Base-by-base conservation (phyloP, 1,140 invertebrate species). In the Aphelenchoides avenae region DNA sequence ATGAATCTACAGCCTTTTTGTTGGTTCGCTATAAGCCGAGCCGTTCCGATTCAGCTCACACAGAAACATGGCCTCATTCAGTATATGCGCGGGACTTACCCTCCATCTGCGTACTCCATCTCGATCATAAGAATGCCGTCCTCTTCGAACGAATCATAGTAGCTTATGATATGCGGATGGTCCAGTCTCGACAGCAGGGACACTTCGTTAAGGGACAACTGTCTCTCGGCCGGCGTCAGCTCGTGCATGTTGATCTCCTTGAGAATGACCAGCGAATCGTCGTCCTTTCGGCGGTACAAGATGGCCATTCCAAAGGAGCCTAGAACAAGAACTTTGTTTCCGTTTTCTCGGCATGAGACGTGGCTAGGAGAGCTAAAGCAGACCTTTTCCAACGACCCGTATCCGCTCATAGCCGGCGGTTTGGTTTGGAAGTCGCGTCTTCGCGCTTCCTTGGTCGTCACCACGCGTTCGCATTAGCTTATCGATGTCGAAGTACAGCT, bases 81-180 rank as follows among this genome's bases (percentile, higher is more conserved):
- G 22, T 27, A 34, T 47, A 20, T n/a, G n/a, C 34, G 6, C 15
- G 30, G 6, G 11, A 64, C 63, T 52, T 54, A 80, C 79, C 81
- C 86, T 20, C 85, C 85, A 76, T 87, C 85, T 15, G 86, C 86
- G 76, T 86, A 88, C 73, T 88, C 87, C 85, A 87, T 88, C 78
- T 88, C 85, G 79, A 87, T 87, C 78, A 86, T 84, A 5, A 88
- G 75, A 26, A 84, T 80, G 3, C 85, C 85, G 70, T 87, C 84
- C 71, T 83, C 82, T 73, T 87, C 85, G 77, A 87, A 88, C 71
- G 84, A 87, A 54, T 87, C 85, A 66, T 84, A 83, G 72, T 88
- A 88, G 63, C 84, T 84, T 42, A 82, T 84, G 42, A 88, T 87
- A 71, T 87, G 86, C 4, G 85, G 85, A 77, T 88, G 87, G 63